Base-by-base conservation (phyloP, 2,113 vertebrate genomes). In the Nerophis lumbriciformis region DNA sequence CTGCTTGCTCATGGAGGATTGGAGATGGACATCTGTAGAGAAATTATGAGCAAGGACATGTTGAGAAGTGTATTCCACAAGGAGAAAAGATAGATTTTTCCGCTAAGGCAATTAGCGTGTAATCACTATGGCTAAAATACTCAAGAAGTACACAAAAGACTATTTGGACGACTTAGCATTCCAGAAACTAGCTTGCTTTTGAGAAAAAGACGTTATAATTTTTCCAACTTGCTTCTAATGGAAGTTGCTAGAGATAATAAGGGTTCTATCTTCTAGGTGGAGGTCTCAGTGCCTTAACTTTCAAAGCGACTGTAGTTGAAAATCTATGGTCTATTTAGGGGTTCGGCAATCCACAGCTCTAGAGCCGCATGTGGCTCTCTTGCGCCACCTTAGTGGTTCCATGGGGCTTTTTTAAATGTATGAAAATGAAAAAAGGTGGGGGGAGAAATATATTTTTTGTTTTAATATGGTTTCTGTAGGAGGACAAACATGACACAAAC, bases 11-110 rank as follows among this genome's bases (percentile, higher is more conserved):
- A 0, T 94, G 94, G 42, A 94, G 90, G 39, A 94, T 83, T 11
- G 95, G 95, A 15, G 95, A 98, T 21, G 92, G 94, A 80, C 94
- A 96, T 75, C 96, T 98, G 86, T 48, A 56, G 48, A 38, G 58
- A 75, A 35, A 21, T 55, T 47, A 47, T 2, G 10, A 59, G 54
- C 7, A 38, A 55, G 64, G 61, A 6, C 14, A 45, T 48, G 58
- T 56, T 45, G 38, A 61, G 45, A 51, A 65, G 58, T 59, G 59
- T 63, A 21, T 71, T 77, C 54, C 44, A 61, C 10, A 28, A 52
- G 15, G 59, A 62, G 56, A 70, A 56, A 48, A 38, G 44, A 71
- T 59, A 66, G 70, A 76, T 71, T 61, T 28, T 45, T 52, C 64
- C 38, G 45, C 59, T 59, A 70, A 52, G 39, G 73, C 76, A 78